A percentile compares a stretch with the other conserved stretches of the same genome.
These are phyloP conservation scores for Nemurella pictetii DNA, from an alignment of 2,888 invertebrate species.

Conservation along the genomic window DNA sequence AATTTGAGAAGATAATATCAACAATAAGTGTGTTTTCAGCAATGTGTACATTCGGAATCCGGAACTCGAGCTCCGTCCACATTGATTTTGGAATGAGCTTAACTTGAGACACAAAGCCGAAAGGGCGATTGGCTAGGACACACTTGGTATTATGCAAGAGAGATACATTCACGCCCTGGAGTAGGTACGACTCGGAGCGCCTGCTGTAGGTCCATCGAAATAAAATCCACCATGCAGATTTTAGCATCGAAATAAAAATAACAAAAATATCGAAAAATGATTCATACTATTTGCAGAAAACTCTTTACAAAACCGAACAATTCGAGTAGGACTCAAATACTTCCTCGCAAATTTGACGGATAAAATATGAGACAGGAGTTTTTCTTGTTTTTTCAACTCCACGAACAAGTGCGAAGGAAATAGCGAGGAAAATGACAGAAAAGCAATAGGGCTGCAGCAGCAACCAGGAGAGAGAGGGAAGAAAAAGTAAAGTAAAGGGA, in stretches of 20 bases:
- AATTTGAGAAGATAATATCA: background rate
- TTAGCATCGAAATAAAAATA: background rate
- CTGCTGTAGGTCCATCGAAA: background rate
- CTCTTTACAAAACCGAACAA: background rate
- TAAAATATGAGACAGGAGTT: background rate
- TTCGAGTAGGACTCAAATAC: background rate
- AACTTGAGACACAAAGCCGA: no score
- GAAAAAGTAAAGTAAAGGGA: constrained; percentile 34
- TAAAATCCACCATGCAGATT: background rate
- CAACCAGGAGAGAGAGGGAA: constrained; percentile 42
- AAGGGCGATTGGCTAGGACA: background rate
- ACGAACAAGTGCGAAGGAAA: background rate
- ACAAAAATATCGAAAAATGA: background rate
- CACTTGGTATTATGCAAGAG: background rate
- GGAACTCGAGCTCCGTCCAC: background rate
- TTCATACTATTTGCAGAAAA: background rate
- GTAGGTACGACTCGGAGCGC: no score
- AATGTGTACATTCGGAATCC: no score
- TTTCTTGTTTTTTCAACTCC: background rate
- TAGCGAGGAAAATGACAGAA: background rate
- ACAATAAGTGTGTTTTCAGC: no score
- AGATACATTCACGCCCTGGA: no score
- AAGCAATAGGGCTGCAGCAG: constrained; percentile 18
- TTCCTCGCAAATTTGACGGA: background rate
- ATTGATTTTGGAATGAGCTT: background rate